A percentile compares a stretch with the other conserved stretches of the same genome.
These are phyloP conservation scores for Caradrina clavipalpis DNA, from an alignment of 2,888 invertebrate genomes.

Conservation along the genomic window DNA sequence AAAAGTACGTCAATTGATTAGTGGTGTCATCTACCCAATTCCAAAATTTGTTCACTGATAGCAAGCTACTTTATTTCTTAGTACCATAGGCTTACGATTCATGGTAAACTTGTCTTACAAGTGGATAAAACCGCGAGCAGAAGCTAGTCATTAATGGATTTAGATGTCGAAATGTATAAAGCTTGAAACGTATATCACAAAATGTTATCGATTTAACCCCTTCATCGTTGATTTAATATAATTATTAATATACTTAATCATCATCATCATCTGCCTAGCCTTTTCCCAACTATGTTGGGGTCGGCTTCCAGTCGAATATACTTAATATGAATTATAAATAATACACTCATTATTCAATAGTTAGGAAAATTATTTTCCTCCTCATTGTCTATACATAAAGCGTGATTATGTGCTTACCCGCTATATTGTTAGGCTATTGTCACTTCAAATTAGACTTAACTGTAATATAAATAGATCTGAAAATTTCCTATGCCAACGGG, in stretches of 20 bases:
- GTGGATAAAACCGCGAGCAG: too few relatives aligned
- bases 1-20: too few relatives aligned
- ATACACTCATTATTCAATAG: constrained; percentile 11
- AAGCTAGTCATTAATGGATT: too few relatives aligned
- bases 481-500: background rate
- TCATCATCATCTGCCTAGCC: too few relatives aligned
- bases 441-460: constrained; percentile 21
- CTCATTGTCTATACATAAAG: constrained; percentile 2
- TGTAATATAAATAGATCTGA: constrained; percentile 13
- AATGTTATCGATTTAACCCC: background rate
- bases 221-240: background rate
- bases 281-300: too few relatives aligned
- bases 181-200: background rate
- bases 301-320: too few relatives aligned
- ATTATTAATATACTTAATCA: background rate
- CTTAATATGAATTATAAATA: constrained; percentile 4
- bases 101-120: too few relatives aligned
- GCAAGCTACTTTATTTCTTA: too few relatives aligned
- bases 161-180: too few relatives aligned
- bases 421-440: constrained; percentile 22
- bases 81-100: too few relatives aligned
- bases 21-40: too few relatives aligned
- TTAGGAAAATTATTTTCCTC: constrained; percentile 37
- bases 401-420: background rate
- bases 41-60: too few relatives aligned